A percentile compares a stretch with the other conserved stretches of the same genome.
Evolutionary conservation across 1,140 invertebrate species (phyloP).

Genomic region (Bombus breviceps): DNA sequence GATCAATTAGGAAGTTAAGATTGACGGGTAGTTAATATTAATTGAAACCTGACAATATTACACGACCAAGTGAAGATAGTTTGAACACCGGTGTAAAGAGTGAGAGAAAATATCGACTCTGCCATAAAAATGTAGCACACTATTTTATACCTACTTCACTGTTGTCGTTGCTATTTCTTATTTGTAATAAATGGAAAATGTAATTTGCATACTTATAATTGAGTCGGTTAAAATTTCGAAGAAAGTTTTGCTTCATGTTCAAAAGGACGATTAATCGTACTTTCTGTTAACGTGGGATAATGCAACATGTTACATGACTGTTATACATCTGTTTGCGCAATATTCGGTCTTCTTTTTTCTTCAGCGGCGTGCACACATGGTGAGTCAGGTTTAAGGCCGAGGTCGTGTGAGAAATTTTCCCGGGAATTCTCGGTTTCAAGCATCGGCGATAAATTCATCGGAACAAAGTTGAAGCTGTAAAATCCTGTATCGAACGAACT

Average conservation of each 20-base stretch:
- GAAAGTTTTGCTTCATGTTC: not conserved
- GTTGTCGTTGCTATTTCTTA: not conserved
- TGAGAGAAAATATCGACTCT: not conserved
- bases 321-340: conserved; percentile 25
- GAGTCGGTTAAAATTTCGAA: not conserved
- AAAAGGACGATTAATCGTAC: not conserved
- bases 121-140: too few species aligned
- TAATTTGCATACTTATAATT: not conserved
- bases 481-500: conserved; percentile 17
- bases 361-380: conserved; percentile 20
- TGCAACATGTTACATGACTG: conserved; percentile 13
- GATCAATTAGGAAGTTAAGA: not conserved
- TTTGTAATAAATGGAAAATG: too few species aligned
- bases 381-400: conserved; percentile 39
- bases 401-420: conserved; percentile 37
- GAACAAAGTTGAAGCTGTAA: conserved; percentile 12
- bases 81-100: not conserved
- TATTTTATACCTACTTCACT: not conserved
- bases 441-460: conserved; percentile 9
- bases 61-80: not conserved
- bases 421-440: conserved; percentile 6
- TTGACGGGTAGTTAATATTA: not conserved
- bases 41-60: not conserved
- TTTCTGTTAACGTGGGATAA: conserved; percentile 1
- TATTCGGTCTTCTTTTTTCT: not conserved